Percentiles rank a stretch among this genome's conserved stretches.
These are phyloP conservation scores for Calameuta idolon DNA, from an alignment of 2,888 invertebrate genomes.

Conservation along the genomic window DNA sequence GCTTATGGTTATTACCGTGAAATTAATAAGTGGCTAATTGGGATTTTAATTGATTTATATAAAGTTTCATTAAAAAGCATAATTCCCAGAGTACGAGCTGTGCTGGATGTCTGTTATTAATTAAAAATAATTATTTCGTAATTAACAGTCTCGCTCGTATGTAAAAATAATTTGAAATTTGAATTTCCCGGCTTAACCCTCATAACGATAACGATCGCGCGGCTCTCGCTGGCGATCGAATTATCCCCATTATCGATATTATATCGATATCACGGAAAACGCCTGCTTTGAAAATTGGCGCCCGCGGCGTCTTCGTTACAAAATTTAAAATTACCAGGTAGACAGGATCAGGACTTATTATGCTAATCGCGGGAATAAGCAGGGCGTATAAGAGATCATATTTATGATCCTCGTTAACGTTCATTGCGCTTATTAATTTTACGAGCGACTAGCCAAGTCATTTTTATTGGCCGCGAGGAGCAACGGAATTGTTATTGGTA, in stretches of 20 bases:
- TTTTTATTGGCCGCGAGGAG: not conserved
- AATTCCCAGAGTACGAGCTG: not conserved
- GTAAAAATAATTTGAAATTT: not conserved
- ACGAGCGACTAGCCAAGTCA: slow-evolving; percentile 22
- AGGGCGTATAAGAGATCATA: slow-evolving; percentile 31
- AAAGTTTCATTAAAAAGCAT: not conserved
- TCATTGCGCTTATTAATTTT: slow-evolving; percentile 53
- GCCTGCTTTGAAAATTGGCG: not conserved
- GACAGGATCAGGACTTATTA: slow-evolving; percentile 33
- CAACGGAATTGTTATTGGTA: not conserved
- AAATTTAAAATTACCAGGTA: not conserved
- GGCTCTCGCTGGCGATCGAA: not conserved
- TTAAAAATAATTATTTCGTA: too few species aligned
- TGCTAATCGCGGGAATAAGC: slow-evolving; percentile 45
- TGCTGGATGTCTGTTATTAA: too few species aligned
- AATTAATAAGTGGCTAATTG: not conserved
- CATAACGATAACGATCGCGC: not conserved
- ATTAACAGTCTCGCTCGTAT: too few species aligned
- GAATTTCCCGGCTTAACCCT: not conserved
- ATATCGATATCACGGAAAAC: not conserved
- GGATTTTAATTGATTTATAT: not conserved
- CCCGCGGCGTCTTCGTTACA: not conserved
- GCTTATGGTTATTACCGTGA: not conserved
- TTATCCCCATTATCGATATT: not conserved
- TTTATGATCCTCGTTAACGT: slow-evolving; percentile 47